Base-by-base conservation (phyloP, 2,797 vertebrate species). In the Sciaenops ocellatus region DNA sequence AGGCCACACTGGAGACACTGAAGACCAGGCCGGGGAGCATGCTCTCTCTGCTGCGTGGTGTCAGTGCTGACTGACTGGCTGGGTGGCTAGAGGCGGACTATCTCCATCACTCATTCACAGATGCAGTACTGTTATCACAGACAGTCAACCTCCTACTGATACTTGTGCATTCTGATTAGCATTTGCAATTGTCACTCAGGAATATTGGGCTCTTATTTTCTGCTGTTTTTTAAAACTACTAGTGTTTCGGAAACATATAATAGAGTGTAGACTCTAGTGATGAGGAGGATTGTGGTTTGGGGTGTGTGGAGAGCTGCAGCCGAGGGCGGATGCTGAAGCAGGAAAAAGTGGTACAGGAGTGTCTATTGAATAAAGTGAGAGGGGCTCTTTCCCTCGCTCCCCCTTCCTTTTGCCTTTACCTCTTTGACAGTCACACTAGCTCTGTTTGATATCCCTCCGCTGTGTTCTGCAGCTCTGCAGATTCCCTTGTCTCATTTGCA, bases 401-500 rank as follows among this genome's bases (percentile, higher is more conserved):
- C 62, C 69, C 66, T 68, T 80, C 76, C 48, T 67, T 84, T 87
- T 85, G 78, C 88, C 77, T 90, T 90, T 90, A 83, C 88, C 75
- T 91, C 89, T 90, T 86, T 91, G 90, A 92, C 87, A 92, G 89
- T 85, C 82, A 87, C 84, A 84, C 87, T 79, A 83, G 85, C 85
- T 80, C 75, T 89, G 89, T 94, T 94, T 95, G 93, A 95, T 94
- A 92, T 93, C 89, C 84, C 86, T 85, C 80, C 78, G 68, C 85
- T 90, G 86, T 89, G 88, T 93, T 93, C 89, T 91, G 90, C 93
- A 80, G 90, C 92, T 90, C 84, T 90, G 93, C 93, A 93, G 90
- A 92, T 92, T 92, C 92, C 93, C 91, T 86, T 81, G 83, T 92
- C 93, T 94, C 88, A 94, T 95, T 95, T 93, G 93, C 93, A 95